These are phyloP conservation scores for Actinia equina DNA, from an alignment of 64 coral and sea anemone genomes.

Conservation along the genomic window DNA sequence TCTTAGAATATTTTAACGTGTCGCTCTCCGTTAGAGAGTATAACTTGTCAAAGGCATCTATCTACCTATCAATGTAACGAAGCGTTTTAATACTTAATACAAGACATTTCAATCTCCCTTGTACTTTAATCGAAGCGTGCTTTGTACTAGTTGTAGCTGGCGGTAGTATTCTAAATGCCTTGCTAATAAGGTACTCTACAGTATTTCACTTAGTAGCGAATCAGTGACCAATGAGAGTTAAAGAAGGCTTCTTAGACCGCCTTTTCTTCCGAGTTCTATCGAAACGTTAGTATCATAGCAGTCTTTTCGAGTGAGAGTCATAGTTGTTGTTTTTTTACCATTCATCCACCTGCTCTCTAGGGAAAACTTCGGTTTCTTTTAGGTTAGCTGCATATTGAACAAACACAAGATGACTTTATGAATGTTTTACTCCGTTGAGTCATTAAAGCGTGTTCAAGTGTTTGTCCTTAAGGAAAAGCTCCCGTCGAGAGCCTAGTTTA, in stretches of 20 bases:
- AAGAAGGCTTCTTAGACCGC: too few species aligned
- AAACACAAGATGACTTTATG: neutral
- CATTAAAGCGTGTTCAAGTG: neutral
- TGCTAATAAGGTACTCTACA: neutral
- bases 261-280: too few species aligned
- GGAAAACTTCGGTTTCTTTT: neutral
- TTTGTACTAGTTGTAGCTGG: neutral
- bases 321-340: neutral
- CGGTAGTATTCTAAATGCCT: neutral
- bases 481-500: slow-evolving; percentile 3
- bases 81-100: neutral
- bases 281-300: too few species aligned
- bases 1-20: neutral
- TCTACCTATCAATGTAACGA: neutral
- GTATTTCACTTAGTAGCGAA: too few species aligned
- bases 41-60: slow-evolving; percentile 2
- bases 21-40: neutral
- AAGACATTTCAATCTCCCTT: neutral
- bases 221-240: too few species aligned
- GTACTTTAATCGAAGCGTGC: neutral
- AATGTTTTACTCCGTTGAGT: neutral
- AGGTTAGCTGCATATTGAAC: neutral
- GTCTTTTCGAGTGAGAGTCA: too few species aligned
- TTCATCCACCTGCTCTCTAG: neutral
- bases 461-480: neutral